A percentile compares a stretch with the other conserved stretches of the same genome.
These are phyloP conservation scores for Drosophila silvestris DNA, from an alignment of 2,888 invertebrate genomes.

Conservation along the genomic window DNA sequence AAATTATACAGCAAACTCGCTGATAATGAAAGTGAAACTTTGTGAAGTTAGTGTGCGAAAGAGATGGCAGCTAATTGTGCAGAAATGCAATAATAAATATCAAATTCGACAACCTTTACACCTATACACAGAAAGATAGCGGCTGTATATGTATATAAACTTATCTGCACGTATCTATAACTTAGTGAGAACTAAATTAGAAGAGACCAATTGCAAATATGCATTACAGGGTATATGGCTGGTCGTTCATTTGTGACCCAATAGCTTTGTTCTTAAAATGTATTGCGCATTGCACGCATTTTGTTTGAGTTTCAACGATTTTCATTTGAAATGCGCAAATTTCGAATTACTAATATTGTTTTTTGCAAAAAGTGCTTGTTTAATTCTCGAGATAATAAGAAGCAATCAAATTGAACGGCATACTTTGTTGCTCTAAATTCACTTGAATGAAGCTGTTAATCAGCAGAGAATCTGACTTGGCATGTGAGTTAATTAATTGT, in stretches of 20 bases:
- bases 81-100: conserved; percentile 42
- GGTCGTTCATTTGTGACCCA: background rate
- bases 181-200: background rate
- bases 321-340: conserved; percentile 31
- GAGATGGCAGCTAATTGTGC: conserved; percentile 12
- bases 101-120: background rate
- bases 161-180: background rate
- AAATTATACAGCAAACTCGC: conserved; percentile 43
- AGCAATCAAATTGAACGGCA: background rate
- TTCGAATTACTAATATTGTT: conserved; percentile 21
- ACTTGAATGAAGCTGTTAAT: background rate
- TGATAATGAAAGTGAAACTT: conserved; percentile 70
- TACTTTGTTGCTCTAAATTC: conserved; percentile 8
- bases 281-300: conserved; percentile 62
- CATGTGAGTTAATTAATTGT: background rate
- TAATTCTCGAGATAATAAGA: background rate
- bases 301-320: conserved; percentile 27
- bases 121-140: background rate
- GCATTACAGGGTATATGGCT: conserved; percentile 13
- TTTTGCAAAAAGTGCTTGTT: background rate
- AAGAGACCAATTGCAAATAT: background rate
- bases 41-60: conserved; percentile 12
- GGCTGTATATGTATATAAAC: background rate
- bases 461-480: background rate
- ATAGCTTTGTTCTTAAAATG: conserved; percentile 4